phyloP scores from a whole-genome alignment of 1,140 invertebrate species.

The Popillia japonica region DNA sequence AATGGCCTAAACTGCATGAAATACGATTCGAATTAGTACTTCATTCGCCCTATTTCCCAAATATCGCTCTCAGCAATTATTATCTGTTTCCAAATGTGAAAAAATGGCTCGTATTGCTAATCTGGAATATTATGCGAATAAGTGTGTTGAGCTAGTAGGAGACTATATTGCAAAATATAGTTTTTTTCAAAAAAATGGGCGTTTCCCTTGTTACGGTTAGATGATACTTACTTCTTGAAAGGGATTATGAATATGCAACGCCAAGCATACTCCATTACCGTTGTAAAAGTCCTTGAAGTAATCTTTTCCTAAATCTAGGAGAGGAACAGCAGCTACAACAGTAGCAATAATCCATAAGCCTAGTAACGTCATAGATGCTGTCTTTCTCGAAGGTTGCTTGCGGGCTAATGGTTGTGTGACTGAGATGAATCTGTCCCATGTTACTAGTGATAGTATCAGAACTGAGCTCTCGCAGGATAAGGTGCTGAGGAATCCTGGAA shows the following conservation, averaged over 20 bases:
- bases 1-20: too few species aligned
- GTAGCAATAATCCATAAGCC: slow-evolving; percentile 66
- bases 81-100: too few species aligned
- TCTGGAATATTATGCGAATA: too few species aligned
- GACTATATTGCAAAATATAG: too few species aligned
- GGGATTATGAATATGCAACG: slow-evolving; percentile 71
- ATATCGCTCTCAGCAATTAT: too few species aligned
- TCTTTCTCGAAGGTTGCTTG: slow-evolving; percentile 55
- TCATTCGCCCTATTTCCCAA: too few species aligned
- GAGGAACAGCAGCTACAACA: slow-evolving; percentile 65
- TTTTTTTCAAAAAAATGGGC: too few species aligned
- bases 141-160: too few species aligned
- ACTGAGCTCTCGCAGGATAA: slow-evolving; percentile 74
- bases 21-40: too few species aligned
- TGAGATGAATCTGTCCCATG: slow-evolving; percentile 70
- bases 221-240: slow-evolving; percentile 61
- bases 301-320: slow-evolving; percentile 53
- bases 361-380: slow-evolving; percentile 60
- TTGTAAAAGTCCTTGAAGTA: slow-evolving; percentile 69
- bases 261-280: slow-evolving; percentile 69
- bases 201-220: too few species aligned
- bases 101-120: too few species aligned
- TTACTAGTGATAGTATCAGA: slow-evolving; percentile 70
- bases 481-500: slow-evolving; percentile 71
- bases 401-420: slow-evolving; percentile 67